Base-by-base conservation (phyloP, 1,140 invertebrate species). In the Drosophila busckii region DNA sequence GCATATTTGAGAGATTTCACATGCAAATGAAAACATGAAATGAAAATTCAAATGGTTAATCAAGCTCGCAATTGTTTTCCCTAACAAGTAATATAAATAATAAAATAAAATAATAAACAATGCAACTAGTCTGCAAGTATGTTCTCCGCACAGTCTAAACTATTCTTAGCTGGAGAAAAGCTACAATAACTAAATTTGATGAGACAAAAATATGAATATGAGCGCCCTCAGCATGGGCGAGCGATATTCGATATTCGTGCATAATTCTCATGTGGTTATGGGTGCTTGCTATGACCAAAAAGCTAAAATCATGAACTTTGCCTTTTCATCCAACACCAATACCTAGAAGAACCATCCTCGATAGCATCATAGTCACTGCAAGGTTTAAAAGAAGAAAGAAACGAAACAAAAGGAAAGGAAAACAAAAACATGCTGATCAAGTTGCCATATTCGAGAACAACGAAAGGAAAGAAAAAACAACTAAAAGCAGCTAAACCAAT, bases 381-480 rank as follows among this genome's bases (percentile, higher is more conserved):
- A n/a, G n/a, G n/a, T n/a, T n/a, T n/a, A n/a, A 84, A 66, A 61
- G 66, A 62, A 73, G 76, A 82, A 78, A 84, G 66, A 75, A 78
- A 68, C 45, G 73, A 71, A 78, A 50, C 52, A 45, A 45, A 25
- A 59, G 50, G 29, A 45, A 59, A 48, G 29, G 40, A 58, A 62
- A 78, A 65, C 52, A 53, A 35, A 73, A 63, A 62, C 26, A 50
- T 45, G 32, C n/a, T 28, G 12, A 53, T 17, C 60, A 31, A 26
- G 16, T 32, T 29, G 22, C 8, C 19, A 12, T 25, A 28, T 44
- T 42, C n/a, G n/a, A n/a, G 41, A 20, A 22, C 13, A 13, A 9
- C 15, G 23, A 46, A 15, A 38, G 7, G n/a, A n/a, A 17, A 17
- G 7, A 23, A 15, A n/a, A 25, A 15, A 40, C 8, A 20, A 12